Conservation (phyloP, 2,113 vertebrate species). For the Petrocephalus microphthalmus region DNA sequence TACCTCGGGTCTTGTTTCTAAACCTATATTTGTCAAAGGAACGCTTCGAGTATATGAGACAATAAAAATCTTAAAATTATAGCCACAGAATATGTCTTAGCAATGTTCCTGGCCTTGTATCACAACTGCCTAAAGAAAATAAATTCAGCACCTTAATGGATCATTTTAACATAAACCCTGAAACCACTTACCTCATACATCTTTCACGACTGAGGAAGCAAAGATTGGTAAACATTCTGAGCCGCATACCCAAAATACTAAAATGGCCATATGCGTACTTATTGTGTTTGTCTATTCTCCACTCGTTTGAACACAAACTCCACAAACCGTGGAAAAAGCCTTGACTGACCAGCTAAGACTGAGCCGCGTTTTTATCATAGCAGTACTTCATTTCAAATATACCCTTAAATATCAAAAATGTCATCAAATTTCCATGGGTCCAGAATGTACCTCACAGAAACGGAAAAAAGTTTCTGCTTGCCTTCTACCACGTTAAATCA, state of each 20-base stretch:
- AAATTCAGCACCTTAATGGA: conserved; percentile 8
- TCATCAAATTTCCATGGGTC: neutral
- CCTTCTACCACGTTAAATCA: neutral
- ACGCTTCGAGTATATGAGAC: conserved; percentile 7
- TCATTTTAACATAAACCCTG: conserved; percentile 13
- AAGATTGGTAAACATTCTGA: neutral
- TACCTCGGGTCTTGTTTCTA: conserved; percentile 2
- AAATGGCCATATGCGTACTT: neutral
- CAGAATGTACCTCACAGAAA: neutral
- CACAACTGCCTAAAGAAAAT: conserved; percentile 4
- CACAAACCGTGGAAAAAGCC: neutral
- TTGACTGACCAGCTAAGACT: neutral
- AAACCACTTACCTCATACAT: conserved; percentile 6
- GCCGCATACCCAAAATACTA: neutral
- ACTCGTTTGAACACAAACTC: neutral
- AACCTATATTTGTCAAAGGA: conserved; percentile 15
- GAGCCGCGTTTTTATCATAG: neutral
- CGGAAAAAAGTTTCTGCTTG: neutral
- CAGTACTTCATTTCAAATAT: neutral
- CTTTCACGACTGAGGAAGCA: conserved; percentile 5
- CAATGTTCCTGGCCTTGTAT: conserved; percentile 1
- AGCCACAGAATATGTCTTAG: neutral
- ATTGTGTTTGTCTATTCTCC: neutral
- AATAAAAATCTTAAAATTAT: conserved; percentile 13
- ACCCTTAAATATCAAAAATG: conserved; percentile 1